Conservation (phyloP, 2,888 invertebrate species). For the Pachycephus smyrnensis region DNA sequence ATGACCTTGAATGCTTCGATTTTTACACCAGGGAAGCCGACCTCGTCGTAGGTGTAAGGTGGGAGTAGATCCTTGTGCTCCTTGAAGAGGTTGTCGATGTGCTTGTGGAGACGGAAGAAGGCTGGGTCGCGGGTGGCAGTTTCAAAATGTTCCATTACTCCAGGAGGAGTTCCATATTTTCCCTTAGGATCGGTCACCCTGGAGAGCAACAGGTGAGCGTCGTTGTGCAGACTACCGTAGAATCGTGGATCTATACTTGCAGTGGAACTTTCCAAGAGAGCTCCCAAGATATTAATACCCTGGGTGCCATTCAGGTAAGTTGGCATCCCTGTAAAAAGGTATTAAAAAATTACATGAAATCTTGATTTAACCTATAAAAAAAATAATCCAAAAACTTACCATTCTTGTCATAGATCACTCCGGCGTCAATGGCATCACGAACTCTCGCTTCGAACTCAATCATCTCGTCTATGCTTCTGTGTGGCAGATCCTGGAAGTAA, state of each 20-base stretch:
- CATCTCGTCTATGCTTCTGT: conserved; percentile 62
- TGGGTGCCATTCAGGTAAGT: conserved; percentile 56
- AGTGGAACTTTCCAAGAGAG: conserved; percentile 65
- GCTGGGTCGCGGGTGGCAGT: conserved; percentile 78
- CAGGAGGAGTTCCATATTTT: conserved; percentile 69
- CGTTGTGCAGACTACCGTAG: conserved; percentile 70
- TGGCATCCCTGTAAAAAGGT: conserved; percentile 29
- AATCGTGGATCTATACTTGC: conserved; percentile 58
- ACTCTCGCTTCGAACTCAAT: conserved; percentile 70
- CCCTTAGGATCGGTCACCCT: conserved; percentile 36
- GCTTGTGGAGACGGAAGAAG: conserved; percentile 76
- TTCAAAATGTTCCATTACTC: conserved; percentile 72
- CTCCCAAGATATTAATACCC: conserved; percentile 70
- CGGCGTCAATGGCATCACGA: conserved; percentile 70
- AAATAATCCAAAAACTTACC: background rate
- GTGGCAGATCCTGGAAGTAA: conserved; percentile 41
- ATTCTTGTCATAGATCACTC: conserved; percentile 59
- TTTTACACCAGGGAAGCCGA: conserved; percentile 74
- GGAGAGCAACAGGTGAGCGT: conserved; percentile 60
- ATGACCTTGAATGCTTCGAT: conserved; percentile 70
- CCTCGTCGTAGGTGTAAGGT: conserved; percentile 72
- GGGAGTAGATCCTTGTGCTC: conserved; percentile 72
- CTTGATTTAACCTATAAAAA: background rate
- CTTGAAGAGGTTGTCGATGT: conserved; percentile 70
- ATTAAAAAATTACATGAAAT: conserved; percentile 49